Evolutionary conservation across 2,113 vertebrate genomes (phyloP), one percentile per base, ranked within the genome.

Genomic region (Malurus elegans): DNA sequence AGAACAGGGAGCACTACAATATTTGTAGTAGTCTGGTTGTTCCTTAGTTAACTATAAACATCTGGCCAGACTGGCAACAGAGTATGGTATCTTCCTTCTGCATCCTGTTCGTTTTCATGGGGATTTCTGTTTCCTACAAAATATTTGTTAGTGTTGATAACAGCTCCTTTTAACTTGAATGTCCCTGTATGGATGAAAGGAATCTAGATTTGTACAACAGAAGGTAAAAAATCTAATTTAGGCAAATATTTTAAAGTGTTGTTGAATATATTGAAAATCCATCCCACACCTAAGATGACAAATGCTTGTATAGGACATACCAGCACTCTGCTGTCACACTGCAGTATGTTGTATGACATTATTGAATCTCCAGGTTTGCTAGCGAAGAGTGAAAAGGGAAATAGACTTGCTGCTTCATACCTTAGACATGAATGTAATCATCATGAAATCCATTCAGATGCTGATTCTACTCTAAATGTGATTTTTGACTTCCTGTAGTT

Each of bases 151-250:
- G 12, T 47, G 31, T 76, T 89, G 70, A 20, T 67, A 89, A 94
- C 21, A 75, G 28, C 58, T 88, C 28, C 8, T 38, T 82, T 90
- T 85, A 72, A 56, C 53, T 81, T 38, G 44, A 81, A 36, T 60
- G 29, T 21, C 26, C 32, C 50, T 58, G 32, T 24, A 56, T 42
- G 90, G 78, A 72, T 38, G 28, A 73, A 73, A 76, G 50, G 13
- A 62, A 76, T 79, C 48, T 61, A 51, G 34, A 83, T 86, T 86
- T 69, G 20, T 58, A 54, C 70, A 70, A 65, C 74, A 94, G 88
- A 95, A 93, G 67, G 85, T 92, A 75, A 95, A 29, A 93, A 45
- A 28, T 71, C 81, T 92, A 90, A 94, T 94, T 96, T 88, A 92
- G 54, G 79, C 74, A 92, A 93, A 86, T 90, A 92, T 95, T 93